Base-by-base conservation (phyloP, 2,888 invertebrate genomes). In the Ochlodes sylvanus region DNA sequence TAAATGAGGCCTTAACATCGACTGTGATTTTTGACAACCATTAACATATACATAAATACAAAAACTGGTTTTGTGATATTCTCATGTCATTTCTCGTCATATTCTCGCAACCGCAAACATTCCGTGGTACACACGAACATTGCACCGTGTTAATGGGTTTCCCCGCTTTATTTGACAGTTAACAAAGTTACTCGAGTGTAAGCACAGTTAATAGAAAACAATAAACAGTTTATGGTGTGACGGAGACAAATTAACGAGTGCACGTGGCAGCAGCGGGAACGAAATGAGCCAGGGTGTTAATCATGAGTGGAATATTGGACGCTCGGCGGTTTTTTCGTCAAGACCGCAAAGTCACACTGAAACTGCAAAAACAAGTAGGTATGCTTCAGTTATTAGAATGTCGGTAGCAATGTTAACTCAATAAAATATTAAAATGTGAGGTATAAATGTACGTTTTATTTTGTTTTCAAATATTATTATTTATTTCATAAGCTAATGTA, bases 171-270 rank as follows among this genome's bases (percentile, higher is more conserved):
- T 69, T 67, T 67, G 67, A 69, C 69, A 69, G 70, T 65, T 70
- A 68, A 75, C 64, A 54, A 69, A 70, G 72, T 70, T 72, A 75
- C 69, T 71, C 70, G 54, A 73, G 68, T 62, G 72, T 75, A 72
- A 72, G 78, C 74, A 77, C 72, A 71, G 78, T 79, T 83, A 82
- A 85, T 82, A 86, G 83, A 82, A 86, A 85, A 84, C 84, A 81
- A 85, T 88, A 86, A 87, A 89, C 81, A 78, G 80, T 88, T 87
- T 89, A 89, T 87, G 85, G 84, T 80, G 84, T 84, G 83, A 85
- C 84, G 82, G 80, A 74, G 82, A 80, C 79, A 87, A 87, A 90
- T 89, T 90, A 88, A 88, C 82, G 85, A 83, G 79, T 74, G 83
- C 85, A 86, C 87, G 84, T 85, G 85, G 79, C 79, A 71, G 74